These are phyloP conservation scores for Macroglossus sobrinus DNA, from an alignment of 2,113 vertebrate species.

Conservation along the genomic window DNA sequence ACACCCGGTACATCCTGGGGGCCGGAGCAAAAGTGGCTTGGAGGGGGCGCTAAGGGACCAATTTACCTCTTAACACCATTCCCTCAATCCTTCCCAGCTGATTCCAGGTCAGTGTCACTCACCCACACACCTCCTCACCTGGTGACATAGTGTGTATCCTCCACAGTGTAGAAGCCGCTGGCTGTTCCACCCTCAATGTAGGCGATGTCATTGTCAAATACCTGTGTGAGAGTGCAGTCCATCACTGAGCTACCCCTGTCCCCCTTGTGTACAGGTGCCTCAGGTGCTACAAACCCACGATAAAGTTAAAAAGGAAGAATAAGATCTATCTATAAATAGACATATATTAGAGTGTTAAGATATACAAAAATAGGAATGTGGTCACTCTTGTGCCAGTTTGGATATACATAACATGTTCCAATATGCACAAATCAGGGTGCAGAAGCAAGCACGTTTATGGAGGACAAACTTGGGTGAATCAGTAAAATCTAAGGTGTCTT, in stretches of 20 bases:
- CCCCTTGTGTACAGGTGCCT: background rate
- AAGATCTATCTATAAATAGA: background rate
- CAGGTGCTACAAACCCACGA: background rate
- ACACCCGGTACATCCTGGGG: conserved; percentile 94
- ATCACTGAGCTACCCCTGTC: background rate
- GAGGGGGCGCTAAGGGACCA: background rate
- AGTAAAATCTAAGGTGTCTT: too few species aligned
- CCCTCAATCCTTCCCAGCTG: background rate
- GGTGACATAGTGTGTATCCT: conserved; percentile 90
- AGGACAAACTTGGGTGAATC: background rate
- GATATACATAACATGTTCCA: background rate
- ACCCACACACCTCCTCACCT: conserved; percentile 80
- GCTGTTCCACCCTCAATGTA: conserved; percentile 97
- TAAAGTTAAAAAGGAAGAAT: too few species aligned
- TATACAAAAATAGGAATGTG: fast-evolving
- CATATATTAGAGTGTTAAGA: fast-evolving
- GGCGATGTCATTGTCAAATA: conserved; percentile 94
- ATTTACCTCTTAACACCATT: background rate
- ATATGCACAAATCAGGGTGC: fast-evolving
- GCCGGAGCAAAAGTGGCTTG: background rate
- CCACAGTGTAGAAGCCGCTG: conserved; percentile 97
- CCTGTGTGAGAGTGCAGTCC: conserved; percentile 76
- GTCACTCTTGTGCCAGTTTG: background rate
- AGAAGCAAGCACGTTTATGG: background rate
- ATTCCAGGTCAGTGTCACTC: background rate